A percentile compares a stretch with the other conserved stretches of the same genome.
phyloP scores from a whole-genome alignment of 2,113 vertebrate species.

The Ochotona curzoniae region DNA sequence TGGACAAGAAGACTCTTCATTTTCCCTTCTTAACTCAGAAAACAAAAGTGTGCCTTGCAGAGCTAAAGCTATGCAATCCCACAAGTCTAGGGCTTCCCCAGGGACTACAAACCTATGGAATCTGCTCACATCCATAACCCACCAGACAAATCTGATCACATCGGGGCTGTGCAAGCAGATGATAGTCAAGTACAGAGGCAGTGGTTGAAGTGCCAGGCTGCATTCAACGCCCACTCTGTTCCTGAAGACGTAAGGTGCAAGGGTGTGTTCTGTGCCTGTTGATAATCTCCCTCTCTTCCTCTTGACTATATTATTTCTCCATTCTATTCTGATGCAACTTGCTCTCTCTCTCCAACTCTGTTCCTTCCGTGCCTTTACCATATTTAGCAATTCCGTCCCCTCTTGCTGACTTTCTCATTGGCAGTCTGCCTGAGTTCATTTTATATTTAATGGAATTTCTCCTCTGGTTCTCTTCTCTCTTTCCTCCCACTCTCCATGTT shows the following conservation, averaged over 20 bases:
- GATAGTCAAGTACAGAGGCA: slow-evolving; percentile 43
- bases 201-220: slow-evolving; percentile 67
- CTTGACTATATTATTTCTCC: background rate
- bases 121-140: background rate
- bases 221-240: background rate
- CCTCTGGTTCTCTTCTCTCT: slow-evolving; percentile 44
- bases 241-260: background rate
- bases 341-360: background rate
- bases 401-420: slow-evolving; percentile 53
- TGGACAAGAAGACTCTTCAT: background rate
- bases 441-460: slow-evolving; percentile 72
- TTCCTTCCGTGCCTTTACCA: background rate
- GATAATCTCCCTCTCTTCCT: background rate
- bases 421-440: slow-evolving; percentile 40
- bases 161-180: background rate
- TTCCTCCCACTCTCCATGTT: slow-evolving; percentile 61
- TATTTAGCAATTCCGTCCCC: background rate
- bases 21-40: background rate
- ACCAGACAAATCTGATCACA: slow-evolving; percentile 42
- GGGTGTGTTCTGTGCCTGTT: background rate
- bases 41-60: background rate
- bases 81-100: slow-evolving; percentile 14
- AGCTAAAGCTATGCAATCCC: background rate
- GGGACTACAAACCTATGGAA: background rate
- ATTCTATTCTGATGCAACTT: background rate